Evolutionary conservation across 2,113 vertebrate genomes (phyloP), one percentile per base, ranked within the genome.

Genomic region (Sakesphorus luctuosus): DNA sequence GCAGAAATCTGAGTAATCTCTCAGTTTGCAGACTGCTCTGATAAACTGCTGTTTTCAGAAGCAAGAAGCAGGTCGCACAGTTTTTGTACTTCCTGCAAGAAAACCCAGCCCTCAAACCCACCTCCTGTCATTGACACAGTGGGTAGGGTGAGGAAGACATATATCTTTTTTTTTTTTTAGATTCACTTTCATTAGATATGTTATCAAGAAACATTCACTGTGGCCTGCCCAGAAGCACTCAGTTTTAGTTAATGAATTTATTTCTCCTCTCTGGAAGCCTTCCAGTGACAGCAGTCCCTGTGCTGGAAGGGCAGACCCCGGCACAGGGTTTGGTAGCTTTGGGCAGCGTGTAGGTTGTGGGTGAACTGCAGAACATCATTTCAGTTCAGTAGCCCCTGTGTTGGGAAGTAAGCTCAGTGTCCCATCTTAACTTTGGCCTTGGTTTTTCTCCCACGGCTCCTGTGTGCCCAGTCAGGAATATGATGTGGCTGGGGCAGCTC

Each of bases 301-400:
- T 4, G 1, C 35, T 0, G 1, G 20, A 25, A 9, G 65, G 11
- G 35, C 69, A 68, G 58, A 31, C 29, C 21, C 28, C 0, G 3
- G 62, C 55, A 66, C 58, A 28, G 67, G 50, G 31, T 44, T 67
- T 81, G 47, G 47, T 71, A 56, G 28, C 8, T 33, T 55, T 61
- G 55, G 44, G 36, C 63, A 59, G 46, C 7, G 13, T 35, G 35
- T 47, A 28, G 46, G 18, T 0, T 36, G 13, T 38, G 67, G n/a
- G 9, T 44, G 46, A 56, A 28, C 0, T 2, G 29, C 44, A 33
- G 28, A 28, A 8, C 1, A 0, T 21, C 2, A 3, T 62, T 62
- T 55, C 53, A 14, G 33, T 84, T 68, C 5, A 3, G 0, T 8
- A n/a, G 10, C 35, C n/a, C 18, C 20, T 31, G n/a, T 53, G 13